Conservation (phyloP, 2,797 vertebrate genomes). For the Clarias fuscus region DNA sequence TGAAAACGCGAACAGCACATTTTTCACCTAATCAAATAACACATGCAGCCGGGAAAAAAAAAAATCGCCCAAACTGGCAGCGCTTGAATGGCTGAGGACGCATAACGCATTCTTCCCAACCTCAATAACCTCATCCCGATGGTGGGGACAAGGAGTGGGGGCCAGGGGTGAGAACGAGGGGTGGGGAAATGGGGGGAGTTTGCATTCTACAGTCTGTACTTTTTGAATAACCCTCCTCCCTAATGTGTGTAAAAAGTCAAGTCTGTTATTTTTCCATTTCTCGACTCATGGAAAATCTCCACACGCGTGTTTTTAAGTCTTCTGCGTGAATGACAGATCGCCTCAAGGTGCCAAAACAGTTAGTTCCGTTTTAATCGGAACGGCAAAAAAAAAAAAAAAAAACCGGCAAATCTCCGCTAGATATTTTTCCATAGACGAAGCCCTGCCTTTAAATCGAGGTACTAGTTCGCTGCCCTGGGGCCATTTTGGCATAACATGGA, state of each 20-base stretch:
- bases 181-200: too few species aligned
- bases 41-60: background rate
- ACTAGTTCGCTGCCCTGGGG: conserved; percentile 3
- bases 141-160: background rate
- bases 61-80: background rate
- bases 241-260: conserved; percentile 1
- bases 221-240: background rate
- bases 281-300: conserved; percentile 34
- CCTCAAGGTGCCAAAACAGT: conserved; percentile 5
- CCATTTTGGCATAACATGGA: conserved; percentile 25
- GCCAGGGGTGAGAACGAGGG: too few species aligned
- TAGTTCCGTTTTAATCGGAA: background rate
- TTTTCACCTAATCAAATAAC: conserved; percentile 16
- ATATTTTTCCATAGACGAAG: background rate
- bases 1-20: conserved; percentile 6
- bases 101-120: conserved; percentile 7
- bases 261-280: conserved; percentile 15
- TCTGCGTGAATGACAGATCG: conserved; percentile 18
- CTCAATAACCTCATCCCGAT: conserved; percentile 24
- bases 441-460: conserved; percentile 31
- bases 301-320: conserved; percentile 5
- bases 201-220: conserved; percentile 31
- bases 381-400: background rate
- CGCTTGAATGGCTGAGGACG: background rate
- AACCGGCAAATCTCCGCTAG: background rate